Conservation (phyloP, 2,113 vertebrate genomes). For the Brachirus orientalis region DNA sequence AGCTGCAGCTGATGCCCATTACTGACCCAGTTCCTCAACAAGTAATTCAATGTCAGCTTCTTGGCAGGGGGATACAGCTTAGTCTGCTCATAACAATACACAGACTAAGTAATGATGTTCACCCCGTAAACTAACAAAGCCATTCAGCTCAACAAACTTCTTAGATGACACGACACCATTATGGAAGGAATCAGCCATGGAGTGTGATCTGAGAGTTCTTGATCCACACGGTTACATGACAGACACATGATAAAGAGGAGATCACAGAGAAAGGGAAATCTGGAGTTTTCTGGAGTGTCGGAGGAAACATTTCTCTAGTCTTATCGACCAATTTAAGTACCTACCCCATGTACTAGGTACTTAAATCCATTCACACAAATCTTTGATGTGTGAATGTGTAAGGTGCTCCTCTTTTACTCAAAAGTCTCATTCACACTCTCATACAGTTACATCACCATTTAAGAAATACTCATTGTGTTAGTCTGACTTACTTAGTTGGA, state of each 20-base stretch:
- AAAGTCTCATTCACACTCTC: background rate
- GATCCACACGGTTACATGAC: conserved; percentile 15
- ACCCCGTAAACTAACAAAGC: conserved; percentile 63
- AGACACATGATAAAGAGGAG: background rate
- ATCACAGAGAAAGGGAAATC: background rate
- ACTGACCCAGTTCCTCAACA: conserved; percentile 70
- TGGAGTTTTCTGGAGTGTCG: too few species aligned
- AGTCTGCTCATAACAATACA: conserved; percentile 68
- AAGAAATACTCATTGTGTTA: background rate
- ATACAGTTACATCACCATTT: too few species aligned
- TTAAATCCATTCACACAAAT: background rate
- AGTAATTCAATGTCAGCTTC: conserved; percentile 73
- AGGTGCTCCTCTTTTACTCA: background rate
- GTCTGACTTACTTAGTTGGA: too few species aligned
- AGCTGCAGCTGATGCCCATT: conserved; percentile 47
- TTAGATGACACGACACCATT: conserved; percentile 58
- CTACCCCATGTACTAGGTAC: too few species aligned
- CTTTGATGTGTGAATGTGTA: background rate
- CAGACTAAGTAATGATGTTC: conserved; percentile 73
- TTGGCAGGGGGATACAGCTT: conserved; percentile 71
- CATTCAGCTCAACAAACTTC: conserved; percentile 55
- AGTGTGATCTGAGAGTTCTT: conserved; percentile 45
- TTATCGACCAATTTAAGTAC: background rate
- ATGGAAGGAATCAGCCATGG: conserved; percentile 51
- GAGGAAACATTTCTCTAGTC: background rate